A percentile compares a stretch with the other conserved stretches of the same genome.
phyloP scores from a whole-genome alignment of 2,888 invertebrate species.

The Hecatera dysodea region DNA sequence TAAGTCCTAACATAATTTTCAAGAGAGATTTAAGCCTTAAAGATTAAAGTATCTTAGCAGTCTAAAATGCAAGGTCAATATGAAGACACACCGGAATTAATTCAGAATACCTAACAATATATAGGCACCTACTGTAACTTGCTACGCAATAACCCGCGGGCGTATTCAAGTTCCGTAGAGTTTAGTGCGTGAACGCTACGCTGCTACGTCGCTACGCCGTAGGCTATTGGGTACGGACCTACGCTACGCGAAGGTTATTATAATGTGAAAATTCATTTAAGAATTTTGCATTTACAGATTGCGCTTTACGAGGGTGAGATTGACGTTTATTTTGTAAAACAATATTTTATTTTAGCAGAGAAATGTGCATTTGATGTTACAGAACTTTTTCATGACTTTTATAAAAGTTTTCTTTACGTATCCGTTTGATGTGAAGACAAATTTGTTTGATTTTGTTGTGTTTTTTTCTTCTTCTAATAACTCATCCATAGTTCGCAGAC shows the following conservation, averaged over 20 bases:
- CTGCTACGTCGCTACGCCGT: constrained; percentile 80
- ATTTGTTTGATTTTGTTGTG: not conserved
- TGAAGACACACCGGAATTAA: not conserved
- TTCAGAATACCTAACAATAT: constrained; percentile 5
- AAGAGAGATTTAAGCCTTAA: not conserved
- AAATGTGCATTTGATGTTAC: not conserved
- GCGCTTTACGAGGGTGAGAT: constrained; percentile 35
- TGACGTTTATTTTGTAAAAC: constrained; percentile 33
- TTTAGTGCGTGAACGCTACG: constrained; percentile 69
- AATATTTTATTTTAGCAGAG: constrained; percentile 17
- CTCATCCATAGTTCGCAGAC: not conserved
- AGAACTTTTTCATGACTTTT: not conserved
- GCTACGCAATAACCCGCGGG: constrained; percentile 67
- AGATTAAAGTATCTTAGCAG: not conserved
- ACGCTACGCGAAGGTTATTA: constrained; percentile 66
- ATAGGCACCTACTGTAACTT: constrained; percentile 37
- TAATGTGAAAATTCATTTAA: constrained; percentile 58
- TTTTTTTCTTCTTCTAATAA: not conserved
- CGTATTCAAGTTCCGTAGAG: constrained; percentile 67
- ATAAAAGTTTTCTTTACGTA: constrained; percentile 3
- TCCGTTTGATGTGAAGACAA: not conserved
- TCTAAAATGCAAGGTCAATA: not conserved
- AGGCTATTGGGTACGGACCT: constrained; percentile 76
- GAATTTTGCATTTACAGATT: constrained; percentile 49
- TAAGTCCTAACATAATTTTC: not conserved